phyloP scores from a whole-genome alignment of 2,113 vertebrate species.

The Tenrec ecaudatus region DNA sequence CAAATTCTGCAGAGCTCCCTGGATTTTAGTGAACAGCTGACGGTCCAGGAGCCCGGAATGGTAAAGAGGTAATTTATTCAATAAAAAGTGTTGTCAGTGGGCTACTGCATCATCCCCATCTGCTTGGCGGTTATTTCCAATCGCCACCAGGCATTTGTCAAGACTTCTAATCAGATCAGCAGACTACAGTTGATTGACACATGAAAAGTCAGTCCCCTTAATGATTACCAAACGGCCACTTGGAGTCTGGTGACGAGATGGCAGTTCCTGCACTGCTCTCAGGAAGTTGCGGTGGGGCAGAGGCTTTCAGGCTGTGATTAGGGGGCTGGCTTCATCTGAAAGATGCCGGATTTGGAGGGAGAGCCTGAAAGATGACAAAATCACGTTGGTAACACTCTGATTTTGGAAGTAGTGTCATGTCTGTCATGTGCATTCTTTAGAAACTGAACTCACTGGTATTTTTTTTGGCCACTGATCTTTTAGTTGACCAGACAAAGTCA shows the following conservation, averaged over 20 bases:
- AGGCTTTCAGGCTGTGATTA: slow-evolving; percentile 82
- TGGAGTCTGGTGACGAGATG: slow-evolving; percentile 80
- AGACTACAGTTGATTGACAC: slow-evolving; percentile 94
- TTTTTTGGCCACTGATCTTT: slow-evolving; percentile 75
- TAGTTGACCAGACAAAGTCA: slow-evolving; percentile 88
- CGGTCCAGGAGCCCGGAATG: no score
- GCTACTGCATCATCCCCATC: slow-evolving; percentile 97
- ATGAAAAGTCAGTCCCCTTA: slow-evolving; percentile 78
- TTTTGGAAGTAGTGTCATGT: slow-evolving; percentile 85
- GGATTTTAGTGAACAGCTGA: no score
- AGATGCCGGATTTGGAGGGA: slow-evolving; percentile 74
- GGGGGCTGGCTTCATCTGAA: slow-evolving; percentile 79
- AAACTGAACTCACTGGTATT: slow-evolving; percentile 64
- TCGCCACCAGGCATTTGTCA: slow-evolving; percentile 92
- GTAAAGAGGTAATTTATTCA: no score
- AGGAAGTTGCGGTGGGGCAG: slow-evolving; percentile 81
- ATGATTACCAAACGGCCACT: slow-evolving; percentile 71
- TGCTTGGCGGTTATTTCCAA: slow-evolving; percentile 96
- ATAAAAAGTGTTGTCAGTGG: slow-evolving; percentile 80
- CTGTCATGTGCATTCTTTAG: slow-evolving; percentile 81
- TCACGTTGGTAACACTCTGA: slow-evolving; percentile 80
- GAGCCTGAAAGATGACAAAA: slow-evolving; percentile 75
- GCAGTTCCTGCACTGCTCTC: slow-evolving; percentile 75
- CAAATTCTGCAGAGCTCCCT: no score
- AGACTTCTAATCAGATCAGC: slow-evolving; percentile 95